A percentile compares a stretch with the other conserved stretches of the same genome.
phyloP scores from a whole-genome alignment of 2,113 vertebrate genomes.

The Gymnogyps californianus region DNA sequence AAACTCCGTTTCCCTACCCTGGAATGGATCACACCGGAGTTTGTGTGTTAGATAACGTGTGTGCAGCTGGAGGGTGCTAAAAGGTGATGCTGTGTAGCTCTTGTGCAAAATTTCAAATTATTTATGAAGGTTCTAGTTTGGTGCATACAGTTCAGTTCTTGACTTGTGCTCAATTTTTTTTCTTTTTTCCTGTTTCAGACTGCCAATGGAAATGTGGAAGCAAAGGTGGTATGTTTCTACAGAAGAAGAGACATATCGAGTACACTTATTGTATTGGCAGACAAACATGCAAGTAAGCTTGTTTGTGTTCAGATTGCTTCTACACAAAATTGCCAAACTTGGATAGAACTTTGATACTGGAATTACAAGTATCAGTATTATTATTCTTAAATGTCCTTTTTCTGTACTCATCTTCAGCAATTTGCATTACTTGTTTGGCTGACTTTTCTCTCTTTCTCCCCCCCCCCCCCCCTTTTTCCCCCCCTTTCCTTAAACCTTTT shows the following conservation, averaged over 20 bases:
- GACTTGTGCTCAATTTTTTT: background rate
- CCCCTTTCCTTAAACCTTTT: background rate
- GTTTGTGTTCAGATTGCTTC: background rate
- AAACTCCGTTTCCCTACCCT: background rate
- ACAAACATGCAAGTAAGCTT: conserved; percentile 97
- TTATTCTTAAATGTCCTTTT: background rate
- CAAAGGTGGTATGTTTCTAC: conserved; percentile 99
- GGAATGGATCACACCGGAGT: background rate
- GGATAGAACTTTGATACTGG: background rate
- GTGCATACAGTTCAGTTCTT: background rate
- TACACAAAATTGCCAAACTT: background rate
- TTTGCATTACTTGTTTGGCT: background rate
- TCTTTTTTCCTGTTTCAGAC: conserved; percentile 82
- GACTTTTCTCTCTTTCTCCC: background rate
- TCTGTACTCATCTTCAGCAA: background rate
- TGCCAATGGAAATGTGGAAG: conserved; percentile 96
- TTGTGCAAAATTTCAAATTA: background rate
- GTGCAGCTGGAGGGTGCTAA: background rate
- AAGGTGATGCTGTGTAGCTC: background rate
- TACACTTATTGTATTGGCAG: conserved; percentile 92
- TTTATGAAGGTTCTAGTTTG: background rate
- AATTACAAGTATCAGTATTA: background rate
- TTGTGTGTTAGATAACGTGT: rapidly evolving
- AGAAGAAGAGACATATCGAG: conserved; percentile 93
- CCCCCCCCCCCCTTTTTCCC: background rate